These are phyloP conservation scores for Etia nguti DNA, from an alignment of 2,113 vertebrate genomes.

Conservation along the genomic window DNA sequence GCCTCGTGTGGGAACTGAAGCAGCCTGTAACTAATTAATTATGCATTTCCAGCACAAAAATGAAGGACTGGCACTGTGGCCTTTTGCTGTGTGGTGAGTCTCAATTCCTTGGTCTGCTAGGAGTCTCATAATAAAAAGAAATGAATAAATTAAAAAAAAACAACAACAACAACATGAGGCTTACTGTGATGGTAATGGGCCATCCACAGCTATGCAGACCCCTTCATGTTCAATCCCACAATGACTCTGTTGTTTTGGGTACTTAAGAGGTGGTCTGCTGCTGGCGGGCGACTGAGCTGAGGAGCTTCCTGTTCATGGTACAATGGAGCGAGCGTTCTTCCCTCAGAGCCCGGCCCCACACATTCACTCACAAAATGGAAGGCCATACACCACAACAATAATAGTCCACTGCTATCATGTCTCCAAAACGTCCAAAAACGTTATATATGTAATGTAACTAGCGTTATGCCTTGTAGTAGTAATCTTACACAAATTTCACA, in stretches of 20 bases:
- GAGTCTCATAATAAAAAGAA: neutral
- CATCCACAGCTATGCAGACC: conserved; percentile 10
- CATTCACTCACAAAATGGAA: conserved; percentile 51
- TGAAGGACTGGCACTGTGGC: conserved; percentile 1
- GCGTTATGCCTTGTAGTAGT: neutral
- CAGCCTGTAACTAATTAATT: conserved; percentile 44
- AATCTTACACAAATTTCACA: neutral
- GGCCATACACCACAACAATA: conserved; percentile 52
- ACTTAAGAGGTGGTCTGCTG: conserved; percentile 42
- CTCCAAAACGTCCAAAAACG: neutral
- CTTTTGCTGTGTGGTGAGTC: conserved; percentile 25
- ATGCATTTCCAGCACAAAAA: conserved; percentile 31
- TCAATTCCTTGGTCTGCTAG: neutral
- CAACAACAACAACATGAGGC: conserved; percentile 15
- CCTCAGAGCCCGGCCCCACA: conserved; percentile 17
- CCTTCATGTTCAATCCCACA: conserved; percentile 49
- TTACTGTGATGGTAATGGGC: conserved; percentile 63
- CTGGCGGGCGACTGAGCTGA: conserved; percentile 22
- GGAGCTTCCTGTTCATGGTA: conserved; percentile 65
- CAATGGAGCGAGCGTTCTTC: conserved; percentile 38
- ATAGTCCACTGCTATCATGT: conserved; percentile 43
- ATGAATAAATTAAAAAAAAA: neutral
- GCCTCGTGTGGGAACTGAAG: neutral
- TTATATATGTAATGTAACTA: neutral
- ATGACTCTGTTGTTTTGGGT: conserved; percentile 44